Percentiles rank a stretch among this genome's conserved stretches.
Conservation (phyloP, 2,888 invertebrate genomes). For the Chrysotoxum bicinctum region DNA sequence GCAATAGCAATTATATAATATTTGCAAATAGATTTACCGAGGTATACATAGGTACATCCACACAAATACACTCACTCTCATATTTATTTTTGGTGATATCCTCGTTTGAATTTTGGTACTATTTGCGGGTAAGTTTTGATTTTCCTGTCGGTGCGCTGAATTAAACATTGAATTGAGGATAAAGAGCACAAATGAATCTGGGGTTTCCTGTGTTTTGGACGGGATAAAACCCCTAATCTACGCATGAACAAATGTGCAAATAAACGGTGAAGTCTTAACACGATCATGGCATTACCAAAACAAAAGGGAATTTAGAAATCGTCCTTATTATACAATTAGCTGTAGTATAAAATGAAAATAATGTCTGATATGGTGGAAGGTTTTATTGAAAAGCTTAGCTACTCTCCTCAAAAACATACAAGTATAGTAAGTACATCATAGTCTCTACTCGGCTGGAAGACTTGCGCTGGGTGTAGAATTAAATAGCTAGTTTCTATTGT, state of each 20-base stretch:
- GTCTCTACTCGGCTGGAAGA: slow-evolving; percentile 3
- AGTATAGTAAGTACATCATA: neutral
- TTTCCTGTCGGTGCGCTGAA: slow-evolving; percentile 30
- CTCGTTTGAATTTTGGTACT: slow-evolving; percentile 24
- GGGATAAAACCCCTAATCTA: slow-evolving; percentile 72
- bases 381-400: slow-evolving; percentile 23
- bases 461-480: slow-evolving; percentile 37
- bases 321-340: slow-evolving; percentile 54
- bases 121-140: slow-evolving; percentile 35
- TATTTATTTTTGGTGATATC: slow-evolving; percentile 20
- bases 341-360: slow-evolving; percentile 37
- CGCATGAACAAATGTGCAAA: slow-evolving; percentile 73
- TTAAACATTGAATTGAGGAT: slow-evolving; percentile 68
- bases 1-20: slow-evolving; percentile 65
- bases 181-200: slow-evolving; percentile 62
- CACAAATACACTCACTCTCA: neutral
- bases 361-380: neutral
- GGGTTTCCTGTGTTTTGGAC: slow-evolving; percentile 63
- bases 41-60: neutral
- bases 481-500: slow-evolving; percentile 27
- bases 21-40: slow-evolving; percentile 50
- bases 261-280: slow-evolving; percentile 69
- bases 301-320: slow-evolving; percentile 45
- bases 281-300: slow-evolving; percentile 70
- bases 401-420: too few species aligned